Percentiles rank a stretch among this genome's conserved stretches.
Conservation (phyloP, 2,113 vertebrate species). For the Misgurnus anguillicaudatus region DNA sequence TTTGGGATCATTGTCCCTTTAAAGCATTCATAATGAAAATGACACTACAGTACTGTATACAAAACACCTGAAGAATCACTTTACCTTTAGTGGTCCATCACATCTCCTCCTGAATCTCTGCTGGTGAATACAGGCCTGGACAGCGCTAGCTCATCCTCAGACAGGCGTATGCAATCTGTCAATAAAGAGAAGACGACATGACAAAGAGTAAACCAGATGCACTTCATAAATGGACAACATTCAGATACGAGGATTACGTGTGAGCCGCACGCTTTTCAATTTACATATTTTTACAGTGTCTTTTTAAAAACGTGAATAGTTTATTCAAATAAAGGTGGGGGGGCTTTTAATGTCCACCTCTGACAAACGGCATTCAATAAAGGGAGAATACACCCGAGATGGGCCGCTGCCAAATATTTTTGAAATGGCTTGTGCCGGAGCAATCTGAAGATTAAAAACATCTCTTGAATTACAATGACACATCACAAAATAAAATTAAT, state of each 20-base stretch:
- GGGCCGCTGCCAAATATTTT: constrained; percentile 78
- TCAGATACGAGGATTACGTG: constrained; percentile 32
- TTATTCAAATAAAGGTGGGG: constrained; percentile 77
- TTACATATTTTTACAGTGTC: constrained; percentile 39
- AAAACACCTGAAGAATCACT: background rate
- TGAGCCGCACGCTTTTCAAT: constrained; percentile 28
- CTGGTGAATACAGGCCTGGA: background rate
- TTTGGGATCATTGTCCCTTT: background rate
- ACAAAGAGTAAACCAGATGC: constrained; percentile 17
- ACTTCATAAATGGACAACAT: constrained; percentile 33
- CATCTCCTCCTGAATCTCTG: background rate
- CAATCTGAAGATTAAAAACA: constrained; percentile 83
- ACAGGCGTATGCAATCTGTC: constrained; percentile 25
- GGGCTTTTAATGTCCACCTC: constrained; percentile 73
- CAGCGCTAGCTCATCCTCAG: background rate
- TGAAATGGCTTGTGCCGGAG: constrained; percentile 78
- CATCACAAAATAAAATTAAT: constrained; percentile 82
- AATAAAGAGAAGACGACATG: constrained; percentile 45
- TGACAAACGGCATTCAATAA: constrained; percentile 75
- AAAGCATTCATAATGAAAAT: constrained; percentile 2
- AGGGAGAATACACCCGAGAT: constrained; percentile 66
- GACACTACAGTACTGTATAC: background rate
- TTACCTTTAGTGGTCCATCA: constrained; percentile 4
- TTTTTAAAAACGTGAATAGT: constrained; percentile 73
- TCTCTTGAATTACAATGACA: constrained; percentile 83